phyloP scores from a whole-genome alignment of 2,797 vertebrate genomes.

The Streptopelia turtur region DNA sequence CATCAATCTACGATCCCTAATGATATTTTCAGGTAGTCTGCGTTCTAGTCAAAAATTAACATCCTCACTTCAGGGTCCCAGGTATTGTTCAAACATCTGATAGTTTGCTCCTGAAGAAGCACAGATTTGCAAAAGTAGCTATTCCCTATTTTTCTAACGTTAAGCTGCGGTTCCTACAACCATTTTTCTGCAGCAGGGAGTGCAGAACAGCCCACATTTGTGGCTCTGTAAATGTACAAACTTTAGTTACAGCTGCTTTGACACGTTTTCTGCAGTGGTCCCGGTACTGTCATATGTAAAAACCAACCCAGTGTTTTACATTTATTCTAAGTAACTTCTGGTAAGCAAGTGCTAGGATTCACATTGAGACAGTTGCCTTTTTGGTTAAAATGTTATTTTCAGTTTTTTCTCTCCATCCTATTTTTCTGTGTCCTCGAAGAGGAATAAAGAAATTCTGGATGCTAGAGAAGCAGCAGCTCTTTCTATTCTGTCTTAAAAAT shows the following conservation, averaged over 20 bases:
- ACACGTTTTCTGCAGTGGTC: neutral
- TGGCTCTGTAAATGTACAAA: neutral
- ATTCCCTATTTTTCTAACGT: neutral
- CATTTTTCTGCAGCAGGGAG: neutral
- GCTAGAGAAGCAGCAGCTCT: conserved; percentile 47
- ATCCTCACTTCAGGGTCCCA: neutral
- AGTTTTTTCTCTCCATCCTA: neutral
- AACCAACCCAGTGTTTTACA: neutral
- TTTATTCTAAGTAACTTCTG: neutral
- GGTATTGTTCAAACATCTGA: neutral
- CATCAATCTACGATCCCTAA: neutral
- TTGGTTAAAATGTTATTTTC: conserved; percentile 23
- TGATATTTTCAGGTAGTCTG: neutral
- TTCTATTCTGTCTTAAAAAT: conserved; percentile 46
- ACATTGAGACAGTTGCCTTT: neutral
- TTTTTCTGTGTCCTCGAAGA: conserved; percentile 35
- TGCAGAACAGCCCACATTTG: neutral
- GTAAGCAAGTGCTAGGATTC: neutral
- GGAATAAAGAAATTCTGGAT: conserved; percentile 17
- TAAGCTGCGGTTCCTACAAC: neutral
- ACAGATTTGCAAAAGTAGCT: neutral
- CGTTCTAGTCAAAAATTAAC: neutral
- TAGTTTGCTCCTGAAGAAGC: neutral
- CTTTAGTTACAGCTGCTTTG: neutral
- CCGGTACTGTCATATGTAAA: neutral